Evolutionary conservation across 2,113 vertebrate genomes (phyloP).

Genomic region (Coptodon bakossiorum): DNA sequence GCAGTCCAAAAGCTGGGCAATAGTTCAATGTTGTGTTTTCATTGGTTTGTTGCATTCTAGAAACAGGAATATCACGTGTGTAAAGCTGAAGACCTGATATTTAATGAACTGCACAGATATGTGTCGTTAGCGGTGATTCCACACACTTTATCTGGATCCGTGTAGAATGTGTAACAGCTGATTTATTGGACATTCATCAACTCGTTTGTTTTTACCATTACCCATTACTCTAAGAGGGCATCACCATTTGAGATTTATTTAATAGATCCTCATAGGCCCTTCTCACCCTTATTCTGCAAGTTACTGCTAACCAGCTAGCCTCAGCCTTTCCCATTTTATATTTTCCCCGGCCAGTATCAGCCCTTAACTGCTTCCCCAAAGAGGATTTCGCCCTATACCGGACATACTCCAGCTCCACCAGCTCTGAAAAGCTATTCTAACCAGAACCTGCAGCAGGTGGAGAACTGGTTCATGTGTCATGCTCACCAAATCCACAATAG

Average conservation of each 20-base stretch:
- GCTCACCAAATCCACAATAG: not conserved
- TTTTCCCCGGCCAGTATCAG: not conserved
- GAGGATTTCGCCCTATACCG: not conserved
- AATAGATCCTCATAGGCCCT: not conserved
- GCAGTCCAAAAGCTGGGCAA: not conserved
- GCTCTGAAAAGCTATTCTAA: not conserved
- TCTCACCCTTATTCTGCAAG: not conserved
- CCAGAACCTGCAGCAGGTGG: not conserved
- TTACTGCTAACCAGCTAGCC: not conserved
- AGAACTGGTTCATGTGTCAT: not conserved
- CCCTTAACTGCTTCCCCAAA: not conserved
- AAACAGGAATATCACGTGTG: not conserved
- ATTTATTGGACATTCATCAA: not conserved
- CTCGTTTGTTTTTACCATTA: not conserved
- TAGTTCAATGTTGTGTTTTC: not conserved
- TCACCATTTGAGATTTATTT: not conserved
- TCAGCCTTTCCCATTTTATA: not conserved
- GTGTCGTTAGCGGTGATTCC: not conserved
- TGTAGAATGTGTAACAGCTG: not conserved
- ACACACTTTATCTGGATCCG: not conserved
- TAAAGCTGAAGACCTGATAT: not conserved
- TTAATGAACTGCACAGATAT: not conserved
- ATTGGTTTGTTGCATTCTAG: not conserved
- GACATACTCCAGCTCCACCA: not conserved
- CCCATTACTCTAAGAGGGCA: not conserved